Base-by-base conservation (phyloP, 2,797 vertebrate species). In the Agapornis canus region DNA sequence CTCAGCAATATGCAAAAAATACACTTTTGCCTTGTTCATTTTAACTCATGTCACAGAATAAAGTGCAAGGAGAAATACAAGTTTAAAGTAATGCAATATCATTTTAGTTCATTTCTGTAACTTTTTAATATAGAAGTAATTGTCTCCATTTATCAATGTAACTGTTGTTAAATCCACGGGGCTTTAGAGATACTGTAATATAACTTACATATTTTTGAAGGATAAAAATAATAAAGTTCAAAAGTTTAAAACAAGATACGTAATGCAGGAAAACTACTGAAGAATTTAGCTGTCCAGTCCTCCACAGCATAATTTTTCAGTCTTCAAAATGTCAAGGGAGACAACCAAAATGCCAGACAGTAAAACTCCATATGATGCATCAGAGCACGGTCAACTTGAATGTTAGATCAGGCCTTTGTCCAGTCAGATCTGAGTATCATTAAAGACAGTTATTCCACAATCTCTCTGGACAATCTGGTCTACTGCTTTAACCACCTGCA, bases 101-200 rank as follows among this genome's bases (percentile, higher is more conserved):
- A 27, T 84, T 88, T 70, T 54, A 65, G 18, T 83, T 87, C 7
- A n/a, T 90, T 92, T 91, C 54, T 89, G 39, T 72, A 86, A 64
- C 57, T 80, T 71, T 88, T 81, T 78, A 92, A 87, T 75, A 85
- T 52, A 92, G 69, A 42, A 60, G 16, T 80, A 92, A 82, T 89
- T 91, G 76, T 89, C 91, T 85, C 59, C 65, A 86, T 89, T 93
- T 84, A 85, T 92, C 85, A 93, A 32, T 35, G 26, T 71, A 92
- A 57, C 39, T 95, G 86, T 68, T 73, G 43, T 81, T 78, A 96
- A 93, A 95, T 85, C 86, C 84, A 39, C 35, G 0, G 63, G 48
- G 87, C 40, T 90, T 92, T 60, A 52, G 45, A 85, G 82, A 66
- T 75, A 89, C 13, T 86, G 89, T 59, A 90, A 37, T 77, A 52